Evolutionary conservation across 2,113 vertebrate species (phyloP).

Genomic region (Pomatostomus ruficeps): DNA sequence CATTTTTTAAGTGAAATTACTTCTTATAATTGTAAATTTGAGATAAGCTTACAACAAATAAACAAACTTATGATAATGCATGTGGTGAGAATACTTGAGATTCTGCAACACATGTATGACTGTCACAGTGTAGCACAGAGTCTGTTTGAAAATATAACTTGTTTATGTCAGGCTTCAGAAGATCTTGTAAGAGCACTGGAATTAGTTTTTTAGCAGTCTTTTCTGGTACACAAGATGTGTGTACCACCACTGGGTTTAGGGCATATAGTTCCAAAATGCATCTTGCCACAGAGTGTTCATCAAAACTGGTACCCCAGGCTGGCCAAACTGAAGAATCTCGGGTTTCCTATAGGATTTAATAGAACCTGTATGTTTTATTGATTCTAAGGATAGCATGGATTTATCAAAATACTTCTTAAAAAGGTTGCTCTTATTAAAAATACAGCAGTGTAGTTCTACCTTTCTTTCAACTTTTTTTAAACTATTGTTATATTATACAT

Average conservation of each 20-base stretch:
- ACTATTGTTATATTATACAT: neutral
- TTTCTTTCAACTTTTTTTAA: neutral
- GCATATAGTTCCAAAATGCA: neutral
- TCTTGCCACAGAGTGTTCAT: neutral
- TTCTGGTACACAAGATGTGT: neutral
- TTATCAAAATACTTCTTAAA: neutral
- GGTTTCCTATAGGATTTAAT: neutral
- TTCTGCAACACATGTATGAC: neutral
- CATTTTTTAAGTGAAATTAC: neutral
- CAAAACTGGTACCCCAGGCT: neutral
- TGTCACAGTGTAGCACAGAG: neutral
- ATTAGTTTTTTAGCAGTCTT: neutral
- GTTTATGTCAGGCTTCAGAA: neutral
- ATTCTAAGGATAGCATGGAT: neutral
- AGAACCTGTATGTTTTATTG: neutral
- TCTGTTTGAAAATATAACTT: neutral
- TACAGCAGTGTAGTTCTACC: neutral
- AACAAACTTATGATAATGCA: neutral
- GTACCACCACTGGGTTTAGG: neutral
- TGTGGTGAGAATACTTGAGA: neutral
- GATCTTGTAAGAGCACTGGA: neutral
- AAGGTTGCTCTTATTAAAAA: neutral
- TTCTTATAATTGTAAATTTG: neutral
- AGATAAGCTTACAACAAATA: neutral
- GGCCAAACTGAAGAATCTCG: neutral